phyloP scores from a whole-genome alignment of 2,888 invertebrate species.

The Acleris holmiana region DNA sequence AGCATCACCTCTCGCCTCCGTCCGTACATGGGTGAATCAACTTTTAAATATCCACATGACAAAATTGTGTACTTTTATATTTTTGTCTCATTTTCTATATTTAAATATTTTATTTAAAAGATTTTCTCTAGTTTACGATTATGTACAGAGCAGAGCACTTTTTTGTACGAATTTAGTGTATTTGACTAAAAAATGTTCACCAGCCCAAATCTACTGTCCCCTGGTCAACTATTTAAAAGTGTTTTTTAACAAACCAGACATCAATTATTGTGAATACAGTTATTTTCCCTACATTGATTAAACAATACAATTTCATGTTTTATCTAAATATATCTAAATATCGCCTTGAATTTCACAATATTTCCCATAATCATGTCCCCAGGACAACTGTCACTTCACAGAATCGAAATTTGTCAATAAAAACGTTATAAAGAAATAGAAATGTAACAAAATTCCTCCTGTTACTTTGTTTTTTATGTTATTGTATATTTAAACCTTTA shows the following conservation, averaged over 20 bases:
- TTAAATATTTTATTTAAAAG: too few relatives aligned
- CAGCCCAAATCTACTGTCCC: neutral
- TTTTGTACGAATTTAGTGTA: slow-evolving; percentile 2
- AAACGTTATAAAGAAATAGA: slow-evolving; percentile 5
- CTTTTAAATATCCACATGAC: too few relatives aligned
- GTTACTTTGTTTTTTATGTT: slow-evolving; percentile 5
- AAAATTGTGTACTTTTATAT: too few relatives aligned
- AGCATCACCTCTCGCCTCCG: too few relatives aligned
- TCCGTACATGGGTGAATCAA: too few relatives aligned
- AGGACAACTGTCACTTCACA: slow-evolving; percentile 7
- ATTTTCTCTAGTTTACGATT: too few relatives aligned
- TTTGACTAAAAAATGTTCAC: slow-evolving; percentile 3
- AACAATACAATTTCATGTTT: slow-evolving; percentile 16
- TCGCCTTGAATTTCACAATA: slow-evolving; percentile 8
- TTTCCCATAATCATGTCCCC: slow-evolving; percentile 1
- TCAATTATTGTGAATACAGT: slow-evolving; percentile 8
- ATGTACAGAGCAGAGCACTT: neutral
- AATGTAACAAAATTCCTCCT: slow-evolving; percentile 9
- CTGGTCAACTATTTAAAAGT: slow-evolving; percentile 3
- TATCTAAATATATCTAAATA: slow-evolving; percentile 12
- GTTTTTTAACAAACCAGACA: slow-evolving; percentile 2
- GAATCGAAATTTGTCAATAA: slow-evolving; percentile 10
- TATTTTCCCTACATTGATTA: slow-evolving; percentile 11
- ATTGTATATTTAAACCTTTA: neutral
- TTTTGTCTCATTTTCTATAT: too few relatives aligned